These are phyloP conservation scores for Pleuronectes platessa DNA, from an alignment of 2,113 vertebrate genomes.

Conservation along the genomic window DNA sequence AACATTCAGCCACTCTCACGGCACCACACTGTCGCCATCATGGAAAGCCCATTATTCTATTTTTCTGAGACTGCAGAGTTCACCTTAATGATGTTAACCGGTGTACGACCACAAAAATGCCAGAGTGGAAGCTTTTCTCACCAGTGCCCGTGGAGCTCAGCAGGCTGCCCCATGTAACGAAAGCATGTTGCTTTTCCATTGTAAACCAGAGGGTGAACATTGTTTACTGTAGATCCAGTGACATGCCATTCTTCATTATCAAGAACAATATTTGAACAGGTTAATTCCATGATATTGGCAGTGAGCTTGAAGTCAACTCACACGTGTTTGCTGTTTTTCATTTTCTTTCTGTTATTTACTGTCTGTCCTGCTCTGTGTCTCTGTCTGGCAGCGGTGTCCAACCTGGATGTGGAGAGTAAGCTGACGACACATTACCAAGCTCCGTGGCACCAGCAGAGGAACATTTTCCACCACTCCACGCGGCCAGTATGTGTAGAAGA, in stretches of 20 bases:
- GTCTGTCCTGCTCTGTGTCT: neutral
- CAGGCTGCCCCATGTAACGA: neutral
- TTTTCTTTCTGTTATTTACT: neutral
- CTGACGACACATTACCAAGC: conserved; percentile 89
- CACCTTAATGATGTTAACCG: conserved; percentile 34
- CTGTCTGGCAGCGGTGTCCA: conserved; percentile 88
- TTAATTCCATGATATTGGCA: too few species aligned
- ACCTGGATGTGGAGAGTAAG: conserved; percentile 95
- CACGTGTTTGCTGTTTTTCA: neutral
- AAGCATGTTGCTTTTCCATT: conserved; percentile 8
- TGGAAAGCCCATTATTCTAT: conserved; percentile 27
- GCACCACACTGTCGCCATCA: neutral
- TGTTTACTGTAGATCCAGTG: neutral
- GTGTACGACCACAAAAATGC: conserved; percentile 22
- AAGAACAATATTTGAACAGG: too few species aligned
- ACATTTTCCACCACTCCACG: conserved; percentile 88
- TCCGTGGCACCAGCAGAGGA: conserved; percentile 92
- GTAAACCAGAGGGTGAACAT: neutral
- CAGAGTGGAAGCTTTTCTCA: conserved; percentile 9
- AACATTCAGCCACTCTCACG: neutral
- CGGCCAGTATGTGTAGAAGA: conserved; percentile 92
- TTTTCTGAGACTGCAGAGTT: conserved; percentile 12
- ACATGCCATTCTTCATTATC: neutral
- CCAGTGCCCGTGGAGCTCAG: neutral
- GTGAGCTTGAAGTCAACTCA: too few species aligned